phyloP scores from a whole-genome alignment of 2,113 vertebrate genomes.

The Crotalus viridis region DNA sequence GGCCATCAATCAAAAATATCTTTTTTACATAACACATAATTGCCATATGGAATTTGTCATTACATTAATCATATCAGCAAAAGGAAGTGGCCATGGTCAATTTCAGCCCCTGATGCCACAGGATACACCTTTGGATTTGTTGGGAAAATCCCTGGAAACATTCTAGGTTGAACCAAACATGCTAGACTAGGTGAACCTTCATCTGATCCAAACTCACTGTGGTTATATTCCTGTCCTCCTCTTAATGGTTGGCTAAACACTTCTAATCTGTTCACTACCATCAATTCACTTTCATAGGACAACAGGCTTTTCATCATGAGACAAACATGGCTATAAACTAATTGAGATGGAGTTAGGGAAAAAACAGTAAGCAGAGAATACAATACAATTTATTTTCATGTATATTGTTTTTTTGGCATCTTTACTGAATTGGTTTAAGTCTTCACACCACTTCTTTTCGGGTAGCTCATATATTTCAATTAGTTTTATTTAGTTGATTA shows the following conservation, averaged over 20 bases:
- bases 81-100: neutral
- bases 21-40: neutral
- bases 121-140: neutral
- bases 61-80: neutral
- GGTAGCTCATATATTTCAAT: constrained; percentile 1
- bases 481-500: constrained; percentile 20
- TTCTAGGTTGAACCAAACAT: neutral
- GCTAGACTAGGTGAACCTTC: neutral
- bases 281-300: neutral
- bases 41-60: neutral
- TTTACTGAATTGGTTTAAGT: neutral
- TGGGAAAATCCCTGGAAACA: neutral
- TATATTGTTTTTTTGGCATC: neutral
- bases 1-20: neutral
- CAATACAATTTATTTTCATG: neutral
- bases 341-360: neutral
- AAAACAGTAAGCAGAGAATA: neutral
- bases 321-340: neutral
- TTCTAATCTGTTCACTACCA: neutral
- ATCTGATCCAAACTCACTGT: neutral
- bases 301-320: neutral
- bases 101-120: neutral
- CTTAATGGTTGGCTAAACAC: neutral
- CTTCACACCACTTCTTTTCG: neutral
- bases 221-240: neutral